A percentile compares a stretch with the other conserved stretches of the same genome.
Conservation (phyloP, 2,888 invertebrate species). For the Stenchaetothrips biformis region DNA sequence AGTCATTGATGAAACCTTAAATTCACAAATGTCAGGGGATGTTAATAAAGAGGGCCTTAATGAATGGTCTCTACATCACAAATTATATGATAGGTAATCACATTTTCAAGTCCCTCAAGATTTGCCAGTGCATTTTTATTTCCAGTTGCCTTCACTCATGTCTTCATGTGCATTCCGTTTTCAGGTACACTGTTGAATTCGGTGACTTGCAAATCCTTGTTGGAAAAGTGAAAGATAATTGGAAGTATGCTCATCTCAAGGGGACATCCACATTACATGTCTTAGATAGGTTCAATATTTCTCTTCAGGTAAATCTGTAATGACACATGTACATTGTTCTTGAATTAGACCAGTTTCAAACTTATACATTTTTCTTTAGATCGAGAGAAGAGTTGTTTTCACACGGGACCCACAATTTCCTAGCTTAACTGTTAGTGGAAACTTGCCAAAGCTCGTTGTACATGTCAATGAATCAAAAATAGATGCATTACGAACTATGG, state of each 20-base stretch:
- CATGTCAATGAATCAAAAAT: constrained; percentile 92
- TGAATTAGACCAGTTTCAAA: background rate
- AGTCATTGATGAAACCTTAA: constrained; percentile 41
- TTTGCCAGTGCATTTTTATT: background rate
- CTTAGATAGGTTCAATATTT: constrained; percentile 71
- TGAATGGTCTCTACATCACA: constrained; percentile 60
- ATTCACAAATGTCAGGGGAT: background rate
- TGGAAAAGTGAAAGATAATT: constrained; percentile 82
- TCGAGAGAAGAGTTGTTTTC: constrained; percentile 74
- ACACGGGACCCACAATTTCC: constrained; percentile 86
- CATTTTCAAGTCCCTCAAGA: constrained; percentile 39
- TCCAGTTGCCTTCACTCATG: constrained; percentile 27
- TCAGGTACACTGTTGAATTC: constrained; percentile 60
- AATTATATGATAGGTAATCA: constrained; percentile 71
- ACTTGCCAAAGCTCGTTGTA: constrained; percentile 78
- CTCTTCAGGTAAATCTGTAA: constrained; percentile 49
- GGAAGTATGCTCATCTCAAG: constrained; percentile 80
- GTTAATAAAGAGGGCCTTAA: constrained; percentile 45
- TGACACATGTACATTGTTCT: background rate
- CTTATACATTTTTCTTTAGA: constrained; percentile 47
- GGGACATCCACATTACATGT: constrained; percentile 81
- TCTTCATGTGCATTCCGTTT: background rate
- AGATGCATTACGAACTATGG: constrained; percentile 56
- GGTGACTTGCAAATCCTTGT: constrained; percentile 83
- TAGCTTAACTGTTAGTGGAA: constrained; percentile 74